phyloP scores from a whole-genome alignment of 2,113 vertebrate genomes.

The Gracilinanus agilis region DNA sequence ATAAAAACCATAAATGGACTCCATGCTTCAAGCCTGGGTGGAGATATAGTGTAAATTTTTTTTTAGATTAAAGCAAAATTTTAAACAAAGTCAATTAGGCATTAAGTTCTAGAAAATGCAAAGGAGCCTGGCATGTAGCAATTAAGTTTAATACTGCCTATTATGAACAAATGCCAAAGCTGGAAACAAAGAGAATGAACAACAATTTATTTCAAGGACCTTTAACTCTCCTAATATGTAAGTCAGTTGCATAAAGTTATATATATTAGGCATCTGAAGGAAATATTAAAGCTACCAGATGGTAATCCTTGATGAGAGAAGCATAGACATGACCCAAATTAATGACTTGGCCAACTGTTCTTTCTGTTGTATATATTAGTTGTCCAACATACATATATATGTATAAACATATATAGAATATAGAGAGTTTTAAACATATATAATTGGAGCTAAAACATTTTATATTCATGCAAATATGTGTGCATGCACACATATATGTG shows the following conservation, averaged over 20 bases:
- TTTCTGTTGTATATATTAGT: not conserved
- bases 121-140: not conserved
- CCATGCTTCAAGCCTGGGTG: not conserved
- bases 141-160: conserved; percentile 22
- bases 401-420: not conserved
- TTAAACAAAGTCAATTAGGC: not conserved
- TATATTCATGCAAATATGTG: not conserved
- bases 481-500: not conserved
- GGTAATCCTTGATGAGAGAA: conserved; percentile 3
- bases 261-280: not conserved
- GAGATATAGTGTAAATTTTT: not conserved
- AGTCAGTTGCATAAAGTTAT: conserved; percentile 11
- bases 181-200: conserved; percentile 7
- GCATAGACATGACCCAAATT: not conserved
- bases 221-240: not conserved
- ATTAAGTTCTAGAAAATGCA: conserved; percentile 15
- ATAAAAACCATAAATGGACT: not conserved
- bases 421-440: not conserved
- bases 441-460: not conserved
- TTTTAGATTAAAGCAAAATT: conserved; percentile 5
- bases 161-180: conserved; percentile 2
- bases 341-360: not conserved
- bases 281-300: conserved; percentile 11
- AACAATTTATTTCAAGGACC: conserved; percentile 17
- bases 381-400: not conserved